phyloP scores from a whole-genome alignment of 2,113 vertebrate genomes.

The Agelaius phoeniceus region DNA sequence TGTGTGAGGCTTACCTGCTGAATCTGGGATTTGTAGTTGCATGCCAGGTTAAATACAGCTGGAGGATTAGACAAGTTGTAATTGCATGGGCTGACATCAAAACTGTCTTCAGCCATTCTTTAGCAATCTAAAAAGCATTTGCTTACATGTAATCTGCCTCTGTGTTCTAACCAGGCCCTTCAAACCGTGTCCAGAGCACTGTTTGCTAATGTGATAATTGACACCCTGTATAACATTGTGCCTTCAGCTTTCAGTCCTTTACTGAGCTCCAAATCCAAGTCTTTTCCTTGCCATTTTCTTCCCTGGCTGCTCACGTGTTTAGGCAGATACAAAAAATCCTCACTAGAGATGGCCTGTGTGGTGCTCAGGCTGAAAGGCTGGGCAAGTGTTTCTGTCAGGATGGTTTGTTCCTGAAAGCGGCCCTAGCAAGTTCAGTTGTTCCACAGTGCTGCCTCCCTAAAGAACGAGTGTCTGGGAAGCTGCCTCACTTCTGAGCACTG shows the following conservation, averaged over 20 bases:
- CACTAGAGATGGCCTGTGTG: accelerated
- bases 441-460: not conserved
- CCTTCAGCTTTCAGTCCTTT: not conserved
- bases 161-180: not conserved
- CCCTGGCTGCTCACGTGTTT: accelerated
- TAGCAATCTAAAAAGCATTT: not conserved
- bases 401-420: not conserved
- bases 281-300: not conserved
- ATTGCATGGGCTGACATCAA: not conserved
- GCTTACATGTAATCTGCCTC: not conserved
- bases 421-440: not conserved
- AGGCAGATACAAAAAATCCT: not conserved
- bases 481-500: not conserved
- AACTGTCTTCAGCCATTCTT: not conserved
- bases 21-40: not conserved
- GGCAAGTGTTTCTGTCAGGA: not conserved
- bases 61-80: not conserved
- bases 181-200: not conserved
- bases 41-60: not conserved
- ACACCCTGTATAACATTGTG: not conserved
- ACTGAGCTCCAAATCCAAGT: accelerated
- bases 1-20: not conserved
- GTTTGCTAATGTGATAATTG: not conserved
- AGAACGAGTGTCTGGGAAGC: not conserved
- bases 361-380: not conserved